Percentiles rank a stretch among this genome's conserved stretches.
phyloP scores from a whole-genome alignment of 2,113 vertebrate genomes.

The Todiramphus saurophagus region DNA sequence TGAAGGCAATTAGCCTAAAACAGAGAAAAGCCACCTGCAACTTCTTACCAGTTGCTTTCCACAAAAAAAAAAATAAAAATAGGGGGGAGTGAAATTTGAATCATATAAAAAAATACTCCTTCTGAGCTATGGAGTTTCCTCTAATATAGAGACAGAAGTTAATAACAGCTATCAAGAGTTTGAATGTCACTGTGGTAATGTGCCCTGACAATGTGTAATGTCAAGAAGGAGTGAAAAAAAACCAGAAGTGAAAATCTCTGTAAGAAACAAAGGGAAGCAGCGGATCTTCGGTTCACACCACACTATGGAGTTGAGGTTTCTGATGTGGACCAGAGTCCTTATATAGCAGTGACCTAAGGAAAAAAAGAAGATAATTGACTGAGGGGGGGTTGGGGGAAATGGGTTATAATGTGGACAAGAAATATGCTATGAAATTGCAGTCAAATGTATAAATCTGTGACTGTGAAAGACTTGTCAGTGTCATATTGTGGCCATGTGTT shows the following conservation, averaged over 20 bases:
- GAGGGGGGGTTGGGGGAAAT: background rate
- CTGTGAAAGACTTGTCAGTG: background rate
- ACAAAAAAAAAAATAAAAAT: background rate
- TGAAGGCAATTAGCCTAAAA: background rate
- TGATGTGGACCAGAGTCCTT: background rate
- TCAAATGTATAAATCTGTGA: background rate
- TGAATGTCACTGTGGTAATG: background rate
- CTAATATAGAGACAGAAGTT: background rate
- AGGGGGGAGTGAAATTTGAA: fast-evolving
- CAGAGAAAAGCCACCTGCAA: background rate
- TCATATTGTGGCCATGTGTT: background rate
- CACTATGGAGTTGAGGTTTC: background rate
- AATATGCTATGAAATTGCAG: background rate
- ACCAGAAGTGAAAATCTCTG: background rate
- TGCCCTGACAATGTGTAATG: background rate
- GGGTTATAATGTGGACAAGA: background rate
- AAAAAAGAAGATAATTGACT: background rate
- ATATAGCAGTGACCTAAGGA: background rate
- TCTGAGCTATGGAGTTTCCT: background rate
- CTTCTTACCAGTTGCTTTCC: background rate
- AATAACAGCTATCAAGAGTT: background rate
- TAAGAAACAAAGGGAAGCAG: background rate
- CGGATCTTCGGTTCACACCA: background rate
- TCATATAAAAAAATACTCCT: background rate
- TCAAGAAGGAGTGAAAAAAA: background rate